Percentiles rank a stretch among this genome's conserved stretches.
Conservation (phyloP, 2,113 vertebrate species). For the Heteronetta atricapilla region DNA sequence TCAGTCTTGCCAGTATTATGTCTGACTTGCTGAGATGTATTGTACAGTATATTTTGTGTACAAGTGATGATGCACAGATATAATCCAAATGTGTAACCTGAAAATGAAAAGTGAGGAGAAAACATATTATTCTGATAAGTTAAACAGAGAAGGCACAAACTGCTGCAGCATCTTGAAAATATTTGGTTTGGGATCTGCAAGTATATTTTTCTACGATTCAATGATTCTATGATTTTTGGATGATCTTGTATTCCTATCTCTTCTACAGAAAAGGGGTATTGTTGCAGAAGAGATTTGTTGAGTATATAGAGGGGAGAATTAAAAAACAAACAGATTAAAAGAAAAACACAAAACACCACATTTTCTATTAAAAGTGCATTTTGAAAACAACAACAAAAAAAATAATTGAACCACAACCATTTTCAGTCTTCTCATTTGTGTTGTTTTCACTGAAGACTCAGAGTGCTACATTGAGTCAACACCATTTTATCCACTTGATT, state of each 20-base stretch:
- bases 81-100: neutral
- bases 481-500: neutral
- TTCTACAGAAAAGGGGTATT: fast-evolving
- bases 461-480: neutral
- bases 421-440: neutral
- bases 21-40: neutral
- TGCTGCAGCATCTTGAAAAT: neutral
- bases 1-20: neutral
- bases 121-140: neutral
- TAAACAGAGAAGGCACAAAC: neutral
- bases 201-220: neutral
- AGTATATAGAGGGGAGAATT: neutral
- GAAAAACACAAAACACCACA: neutral
- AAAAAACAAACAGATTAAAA: neutral
- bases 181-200: fast-evolving
- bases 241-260: neutral
- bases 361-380: neutral
- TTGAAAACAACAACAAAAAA: neutral
- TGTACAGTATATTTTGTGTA: neutral
- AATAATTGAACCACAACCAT: neutral
- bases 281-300: neutral
- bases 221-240: neutral
- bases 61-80: neutral
- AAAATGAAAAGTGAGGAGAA: neutral
- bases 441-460: constrained; percentile 30